Evolutionary conservation across 2,797 vertebrate genomes (phyloP).

Genomic region (Brachyrhaphis roseni): DNA sequence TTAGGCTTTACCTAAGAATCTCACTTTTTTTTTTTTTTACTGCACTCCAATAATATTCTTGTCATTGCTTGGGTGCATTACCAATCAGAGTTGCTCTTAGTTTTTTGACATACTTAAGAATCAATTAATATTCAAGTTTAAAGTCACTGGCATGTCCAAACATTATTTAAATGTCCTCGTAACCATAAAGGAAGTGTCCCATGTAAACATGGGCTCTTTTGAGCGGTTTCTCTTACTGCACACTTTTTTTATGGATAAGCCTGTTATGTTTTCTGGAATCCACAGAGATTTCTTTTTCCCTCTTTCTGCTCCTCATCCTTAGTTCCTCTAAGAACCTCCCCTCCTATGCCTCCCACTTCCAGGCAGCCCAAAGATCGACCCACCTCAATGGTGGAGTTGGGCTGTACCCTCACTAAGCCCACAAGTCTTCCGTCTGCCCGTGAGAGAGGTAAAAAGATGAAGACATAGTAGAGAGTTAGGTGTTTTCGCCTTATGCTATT

Average conservation of each 20-base stretch:
- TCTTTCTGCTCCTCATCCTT: slow-evolving; percentile 44
- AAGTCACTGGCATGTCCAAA: not conserved
- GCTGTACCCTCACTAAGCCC: slow-evolving; percentile 69
- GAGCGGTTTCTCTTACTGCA: not conserved
- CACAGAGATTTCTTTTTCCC: slow-evolving; percentile 46
- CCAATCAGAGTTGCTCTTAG: not conserved
- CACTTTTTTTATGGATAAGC: slow-evolving; percentile 4
- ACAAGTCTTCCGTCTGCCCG: slow-evolving; percentile 78
- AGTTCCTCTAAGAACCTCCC: slow-evolving; percentile 52
- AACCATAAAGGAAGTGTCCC: not conserved
- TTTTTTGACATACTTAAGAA: not conserved
- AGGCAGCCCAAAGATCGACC: slow-evolving; percentile 49
- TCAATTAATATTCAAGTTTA: not conserved
- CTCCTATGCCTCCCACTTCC: slow-evolving; percentile 34
- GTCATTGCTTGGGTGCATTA: not conserved
- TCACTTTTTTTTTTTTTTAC: not conserved
- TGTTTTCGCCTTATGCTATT: slow-evolving; percentile 10
- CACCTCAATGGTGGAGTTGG: slow-evolving; percentile 44
- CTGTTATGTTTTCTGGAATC: slow-evolving; percentile 34
- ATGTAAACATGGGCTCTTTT: not conserved
- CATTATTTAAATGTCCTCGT: not conserved
- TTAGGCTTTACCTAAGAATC: not conserved
- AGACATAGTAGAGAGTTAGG: not conserved
- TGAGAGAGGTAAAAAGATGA: slow-evolving; percentile 72
- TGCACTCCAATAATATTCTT: not conserved